Evolutionary conservation across 35 echinoderm and acorn worm genomes (phyloP).

Genomic region (Heliocidaris erythrogramma): DNA sequence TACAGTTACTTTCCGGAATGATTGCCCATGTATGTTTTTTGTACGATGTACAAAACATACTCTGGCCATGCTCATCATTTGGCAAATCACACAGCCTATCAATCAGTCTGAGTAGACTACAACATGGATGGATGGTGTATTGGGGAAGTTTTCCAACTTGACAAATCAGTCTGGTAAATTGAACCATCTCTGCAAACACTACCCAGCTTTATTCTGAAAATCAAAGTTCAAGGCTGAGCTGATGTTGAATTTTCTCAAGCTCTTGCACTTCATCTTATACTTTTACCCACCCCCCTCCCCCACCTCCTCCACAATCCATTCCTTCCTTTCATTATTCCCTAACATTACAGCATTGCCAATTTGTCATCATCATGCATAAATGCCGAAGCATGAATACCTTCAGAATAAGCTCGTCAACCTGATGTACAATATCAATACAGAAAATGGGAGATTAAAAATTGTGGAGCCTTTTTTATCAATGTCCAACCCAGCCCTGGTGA

Average conservation of each 20-base stretch:
- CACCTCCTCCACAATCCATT: neutral
- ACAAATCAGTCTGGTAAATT: no score
- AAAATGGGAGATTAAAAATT: neutral
- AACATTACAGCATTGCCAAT: neutral
- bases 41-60: no score
- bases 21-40: no score
- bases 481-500: neutral
- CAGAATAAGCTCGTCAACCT: neutral
- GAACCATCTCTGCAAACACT: no score
- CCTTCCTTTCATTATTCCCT: neutral
- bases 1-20: no score
- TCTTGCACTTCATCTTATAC: neutral
- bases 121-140: no score
- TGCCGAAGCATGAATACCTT: neutral
- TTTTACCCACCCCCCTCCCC: neutral
- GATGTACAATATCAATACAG: neutral
- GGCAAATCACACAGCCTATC: no score
- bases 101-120: no score
- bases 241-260: neutral
- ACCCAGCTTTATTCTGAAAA: no score
- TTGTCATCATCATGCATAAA: neutral
- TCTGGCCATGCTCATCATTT: no score
- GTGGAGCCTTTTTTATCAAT: neutral
- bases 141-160: no score
- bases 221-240: neutral